These are phyloP conservation scores for Aethes cnicana DNA, from an alignment of 2,888 invertebrate species.

Conservation along the genomic window DNA sequence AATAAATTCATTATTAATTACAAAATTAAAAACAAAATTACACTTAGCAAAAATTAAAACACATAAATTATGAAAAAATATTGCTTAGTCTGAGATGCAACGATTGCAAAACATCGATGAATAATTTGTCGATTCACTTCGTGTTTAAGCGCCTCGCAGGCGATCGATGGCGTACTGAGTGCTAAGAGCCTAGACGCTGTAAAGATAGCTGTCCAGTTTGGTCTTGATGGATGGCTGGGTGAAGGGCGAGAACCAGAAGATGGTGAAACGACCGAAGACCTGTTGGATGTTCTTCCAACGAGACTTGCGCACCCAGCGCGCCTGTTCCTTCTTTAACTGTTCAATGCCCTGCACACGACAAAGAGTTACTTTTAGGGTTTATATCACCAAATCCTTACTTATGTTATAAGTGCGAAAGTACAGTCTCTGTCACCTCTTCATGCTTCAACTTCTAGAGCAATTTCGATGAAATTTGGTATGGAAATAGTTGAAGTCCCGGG, in stretches of 20 bases:
- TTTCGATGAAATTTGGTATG: no score
- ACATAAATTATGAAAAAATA: constrained; percentile 20
- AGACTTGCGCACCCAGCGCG: constrained; percentile 95
- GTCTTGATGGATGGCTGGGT: constrained; percentile 90
- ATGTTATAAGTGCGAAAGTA: no score
- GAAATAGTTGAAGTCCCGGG: no score
- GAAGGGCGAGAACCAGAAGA: constrained; percentile 98
- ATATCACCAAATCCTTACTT: no score
- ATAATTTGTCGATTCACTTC: not conserved
- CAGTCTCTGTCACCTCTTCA: no score
- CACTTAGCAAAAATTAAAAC: constrained; percentile 25
- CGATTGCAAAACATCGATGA: constrained; percentile 19
- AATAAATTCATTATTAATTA: constrained; percentile 1
- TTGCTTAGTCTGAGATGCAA: constrained; percentile 27
- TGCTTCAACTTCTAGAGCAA: no score
- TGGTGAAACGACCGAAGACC: constrained; percentile 97
- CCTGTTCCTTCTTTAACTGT: constrained; percentile 97
- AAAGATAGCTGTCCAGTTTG: constrained; percentile 90
- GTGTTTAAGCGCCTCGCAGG: no score
- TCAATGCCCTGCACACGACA: constrained; percentile 98
- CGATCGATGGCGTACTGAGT: no score
- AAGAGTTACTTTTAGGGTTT: no score
- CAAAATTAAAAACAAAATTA: constrained; percentile 7
- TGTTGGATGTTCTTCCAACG: constrained; percentile 97
- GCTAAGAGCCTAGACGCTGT: constrained; percentile 94